Base-by-base conservation (phyloP, 1,140 invertebrate genomes). In the Pseudomyrmex concolor region DNA sequence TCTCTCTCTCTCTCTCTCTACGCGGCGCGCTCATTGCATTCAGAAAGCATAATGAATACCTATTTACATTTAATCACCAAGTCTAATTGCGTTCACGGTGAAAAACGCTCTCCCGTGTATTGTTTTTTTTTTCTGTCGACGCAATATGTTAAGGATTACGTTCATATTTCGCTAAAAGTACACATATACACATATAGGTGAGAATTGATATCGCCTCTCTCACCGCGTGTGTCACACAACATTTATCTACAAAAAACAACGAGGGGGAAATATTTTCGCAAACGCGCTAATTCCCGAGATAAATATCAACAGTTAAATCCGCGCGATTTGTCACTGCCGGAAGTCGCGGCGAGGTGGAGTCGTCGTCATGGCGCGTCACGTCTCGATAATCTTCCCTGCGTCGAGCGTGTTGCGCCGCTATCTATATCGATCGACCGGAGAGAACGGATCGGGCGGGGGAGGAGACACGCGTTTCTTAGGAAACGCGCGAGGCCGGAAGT, bases 271-370 rank as follows among this genome's bases (percentile, higher is more conserved):
- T 62, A 63, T 82, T 63, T 82, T 63, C 57, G 57, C 70, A 74
- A 82, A 80, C 76, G 19, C 22, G 66, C 66, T 80, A 80, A 80
- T 80, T 80, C 76, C 66, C 66, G 76, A 59, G 54, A 60, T 80
- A 80, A 71, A 78, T 78, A 78, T 19, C 78, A 82, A 82, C 68
- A 43, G n/a, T 74, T 64, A 74, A 72, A 82, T 74, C 71, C 48
- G 34, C 48, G 25, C 70, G 48, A 73, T 82, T 82, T 82, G 50
- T 82, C 48, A 74, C 48, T 55, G 64, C 50, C 12, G 19, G 10
- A 78, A 78, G 63, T 78, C 64, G 25, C 17, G 51, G 51, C 64
- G 51, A 17, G 48, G 17, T 13, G 25, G 5, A 34, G 4, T 34
- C 5, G 5, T 34, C 17, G 4, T 10, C 13, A 19, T 7, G 22